These are phyloP conservation scores for Poecilia velifera DNA, from an alignment of 2,797 vertebrate species.

Conservation along the genomic window DNA sequence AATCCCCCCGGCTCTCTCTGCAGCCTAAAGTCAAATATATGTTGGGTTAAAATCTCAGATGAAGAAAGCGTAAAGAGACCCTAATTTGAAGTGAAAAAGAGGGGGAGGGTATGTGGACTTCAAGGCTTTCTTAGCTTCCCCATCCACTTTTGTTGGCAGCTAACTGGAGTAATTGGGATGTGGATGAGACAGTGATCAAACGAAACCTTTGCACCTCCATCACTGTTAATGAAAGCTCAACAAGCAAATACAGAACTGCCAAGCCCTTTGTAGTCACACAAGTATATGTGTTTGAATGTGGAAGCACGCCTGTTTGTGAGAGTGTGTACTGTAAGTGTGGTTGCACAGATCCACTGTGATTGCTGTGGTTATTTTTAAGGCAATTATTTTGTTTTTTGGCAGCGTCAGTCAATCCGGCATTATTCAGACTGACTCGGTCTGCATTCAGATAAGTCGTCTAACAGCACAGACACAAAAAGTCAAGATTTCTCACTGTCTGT, in stretches of 20 bases:
- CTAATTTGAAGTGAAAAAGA: conserved; percentile 42
- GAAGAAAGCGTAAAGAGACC: conserved; percentile 29
- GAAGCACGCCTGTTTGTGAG: conserved; percentile 4
- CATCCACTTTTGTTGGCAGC: conserved; percentile 47
- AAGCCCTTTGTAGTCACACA: conserved; percentile 53
- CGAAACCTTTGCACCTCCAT: conserved; percentile 60
- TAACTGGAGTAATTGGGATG: conserved; percentile 64
- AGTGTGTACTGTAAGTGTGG: conserved; percentile 18
- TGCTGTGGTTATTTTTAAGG: conserved; percentile 66
- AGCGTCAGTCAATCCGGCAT: conserved; percentile 57
- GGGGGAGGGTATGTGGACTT: conserved; percentile 38
- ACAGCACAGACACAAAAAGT: conserved; percentile 59
- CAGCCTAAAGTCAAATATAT: conserved; percentile 45
- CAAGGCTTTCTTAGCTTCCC: conserved; percentile 41
- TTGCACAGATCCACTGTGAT: conserved; percentile 24
- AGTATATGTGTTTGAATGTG: conserved; percentile 36
- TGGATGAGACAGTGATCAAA: conserved; percentile 66
- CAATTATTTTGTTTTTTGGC: conserved; percentile 68
- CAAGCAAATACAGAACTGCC: conserved; percentile 48
- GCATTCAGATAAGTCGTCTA: conserved; percentile 60
- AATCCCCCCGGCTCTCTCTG: conserved; percentile 9
- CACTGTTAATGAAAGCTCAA: conserved; percentile 67
- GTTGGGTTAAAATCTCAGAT: conserved; percentile 31
- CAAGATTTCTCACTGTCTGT: conserved; percentile 30
- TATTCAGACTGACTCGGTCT: conserved; percentile 48